Evolutionary conservation across 2,113 vertebrate species (phyloP), one percentile per base, ranked within the genome.

Genomic region (Aptenodytes forsteri): DNA sequence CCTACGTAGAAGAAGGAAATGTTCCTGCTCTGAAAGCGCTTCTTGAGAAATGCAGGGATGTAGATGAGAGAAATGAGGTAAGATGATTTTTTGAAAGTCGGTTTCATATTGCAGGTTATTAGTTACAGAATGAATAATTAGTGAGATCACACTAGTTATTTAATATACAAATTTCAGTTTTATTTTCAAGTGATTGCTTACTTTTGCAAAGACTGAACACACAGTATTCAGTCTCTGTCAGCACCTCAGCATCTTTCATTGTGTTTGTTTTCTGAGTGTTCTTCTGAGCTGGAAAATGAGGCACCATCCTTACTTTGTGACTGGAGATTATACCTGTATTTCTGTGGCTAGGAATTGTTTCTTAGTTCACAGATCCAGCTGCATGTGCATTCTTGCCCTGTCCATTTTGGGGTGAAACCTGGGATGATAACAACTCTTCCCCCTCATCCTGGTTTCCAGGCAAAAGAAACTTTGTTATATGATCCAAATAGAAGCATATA

Each of bases 1-100:
- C 98, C 89, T 99, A 99, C 0, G 99, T 99, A 65, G 99, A 99
- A 97, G 99, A 99, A 97, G 99, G 99, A 89, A 99, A 99, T 83
- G 98, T 99, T 95, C 98, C 98, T 70, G 99, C 99, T 84, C 89
- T 99, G 96, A 99, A 98, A 96, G 98, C 99, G 0, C 98, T 99
- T 89, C 98, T 99, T 93, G 99, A 99, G 96, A 99, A 99, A 85
- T 99, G 99, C 98, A 99, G 98, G 87, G 99, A 99, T 89, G 99
- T 99, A 30, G 99, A 99, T 98, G 99, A 99, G 97, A 98, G 99
- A 93, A 99, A 99, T 76, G 99, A 99, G 96, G 99, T 99, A 97
- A 98, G 96, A 80, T n/a, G 55, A 7, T 21, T 77, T 92, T 81
- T 75, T 32, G 20, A 49, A 76, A 83, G 32, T 83, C 12, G 13